Conservation (phyloP, 2,888 invertebrate species). For the Penaeus monodon region DNA sequence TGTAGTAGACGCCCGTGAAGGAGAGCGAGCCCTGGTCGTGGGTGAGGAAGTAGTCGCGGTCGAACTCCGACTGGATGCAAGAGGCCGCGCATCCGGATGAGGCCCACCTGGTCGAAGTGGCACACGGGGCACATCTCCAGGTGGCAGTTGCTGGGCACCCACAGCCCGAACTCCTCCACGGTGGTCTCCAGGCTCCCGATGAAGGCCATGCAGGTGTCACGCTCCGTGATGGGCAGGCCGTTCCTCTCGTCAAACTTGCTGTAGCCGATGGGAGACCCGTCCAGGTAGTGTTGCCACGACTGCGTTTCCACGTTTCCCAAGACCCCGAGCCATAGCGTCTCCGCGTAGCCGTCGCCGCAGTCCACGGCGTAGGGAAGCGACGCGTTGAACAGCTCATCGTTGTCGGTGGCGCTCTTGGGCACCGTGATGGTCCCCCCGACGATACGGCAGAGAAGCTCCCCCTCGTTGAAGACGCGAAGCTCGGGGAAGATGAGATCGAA, state of each 20-base stretch:
- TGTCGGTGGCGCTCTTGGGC: not conserved
- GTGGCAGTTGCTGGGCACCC: conserved; percentile 16
- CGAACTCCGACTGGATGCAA: conserved; percentile 15
- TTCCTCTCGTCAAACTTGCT: not conserved
- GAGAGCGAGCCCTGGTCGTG: conserved; percentile 4
- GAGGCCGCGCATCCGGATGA: conserved; percentile 6
- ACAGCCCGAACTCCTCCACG: not conserved
- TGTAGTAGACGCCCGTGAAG: conserved; percentile 11
- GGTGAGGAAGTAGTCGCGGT: conserved; percentile 16
- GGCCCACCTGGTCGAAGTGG: not conserved
- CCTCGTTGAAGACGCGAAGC: not conserved
- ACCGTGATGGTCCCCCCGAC: not conserved
- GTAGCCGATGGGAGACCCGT: not conserved
- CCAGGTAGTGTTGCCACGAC: not conserved
- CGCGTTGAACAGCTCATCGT: not conserved
- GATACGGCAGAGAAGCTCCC: not conserved
- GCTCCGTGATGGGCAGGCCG: not conserved
- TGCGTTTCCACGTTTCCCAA: not conserved
- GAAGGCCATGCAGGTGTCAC: not conserved
- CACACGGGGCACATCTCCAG: conserved; percentile 14
- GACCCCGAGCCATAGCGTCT: conserved; percentile 13
- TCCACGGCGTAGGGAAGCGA: not conserved
- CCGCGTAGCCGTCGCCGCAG: conserved; percentile 22
- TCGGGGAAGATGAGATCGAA: conserved; percentile 11
- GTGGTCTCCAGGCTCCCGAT: conserved; percentile 5